Evolutionary conservation across 2,113 vertebrate species (phyloP), one percentile per base, ranked within the genome.

Genomic region (Ancistrus triradiatus): DNA sequence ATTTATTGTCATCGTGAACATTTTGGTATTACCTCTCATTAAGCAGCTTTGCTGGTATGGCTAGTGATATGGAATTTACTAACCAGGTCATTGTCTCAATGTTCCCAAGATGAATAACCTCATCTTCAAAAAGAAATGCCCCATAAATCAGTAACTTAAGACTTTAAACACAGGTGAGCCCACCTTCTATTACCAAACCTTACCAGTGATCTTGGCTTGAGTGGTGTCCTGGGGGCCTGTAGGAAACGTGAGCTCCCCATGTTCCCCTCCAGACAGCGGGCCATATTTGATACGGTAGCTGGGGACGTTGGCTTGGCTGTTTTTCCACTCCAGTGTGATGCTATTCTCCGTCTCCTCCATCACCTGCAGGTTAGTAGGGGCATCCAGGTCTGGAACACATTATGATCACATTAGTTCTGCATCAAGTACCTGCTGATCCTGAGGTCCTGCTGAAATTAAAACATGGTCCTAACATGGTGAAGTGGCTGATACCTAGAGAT

Each of bases 301-400:
- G 44, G 91, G 88, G 0, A 92, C 80, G 0, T 83, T 72, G 0
- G 95, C 90, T 1, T 78, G 86, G 76, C 90, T 96, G 65, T 98
- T 98, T 72, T 78, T 90, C 96, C 96, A 99, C 69, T 96, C 90
- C 49, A 99, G 78, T 17, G 92, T 97, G 77, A 99, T 93, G 74
- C 87, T 98, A 49, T 47, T 90, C 3, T 97, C 96, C 0, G 95
- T 97, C 81, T 95, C 88, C 13, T 93, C 89, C 57, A 92, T 64
- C 0, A 81, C 77, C 28, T 89, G 90, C 72, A 98, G 86, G 53
- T 95, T 90, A 62, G 77, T 87, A 3, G 96, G 95, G 25, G 94
- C 89, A 59, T 99, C 96, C 77, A 99, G 83, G 28, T 95, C 96
- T 99, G 63, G 17, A 68, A 69, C n/a, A 75, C 8, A 35, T 50